Evolutionary conservation across 2,888 invertebrate genomes (phyloP).

Genomic region (Zelleria hepariella): DNA sequence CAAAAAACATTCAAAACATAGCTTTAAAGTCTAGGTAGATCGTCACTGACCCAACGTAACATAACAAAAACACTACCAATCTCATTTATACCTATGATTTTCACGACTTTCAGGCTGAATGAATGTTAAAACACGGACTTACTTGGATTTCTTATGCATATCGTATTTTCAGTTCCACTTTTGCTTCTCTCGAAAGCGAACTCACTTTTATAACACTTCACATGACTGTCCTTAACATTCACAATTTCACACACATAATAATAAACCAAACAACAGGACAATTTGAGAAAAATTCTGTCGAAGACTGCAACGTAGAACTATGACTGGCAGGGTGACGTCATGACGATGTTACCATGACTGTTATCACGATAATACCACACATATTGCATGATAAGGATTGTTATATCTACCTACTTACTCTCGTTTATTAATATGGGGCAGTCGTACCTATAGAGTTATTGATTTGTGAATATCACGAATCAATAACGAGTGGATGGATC

Average conservation of each 20-base stretch:
- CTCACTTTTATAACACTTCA: background rate
- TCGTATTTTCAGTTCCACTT: background rate
- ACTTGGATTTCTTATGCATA: conserved; percentile 1
- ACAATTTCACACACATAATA: background rate
- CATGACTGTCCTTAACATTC: background rate
- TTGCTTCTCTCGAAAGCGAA: background rate
- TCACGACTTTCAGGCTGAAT: background rate
- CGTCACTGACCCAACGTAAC: too few relatives aligned
- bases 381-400: background rate
- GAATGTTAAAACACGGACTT: background rate
- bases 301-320: background rate
- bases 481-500: too few relatives aligned
- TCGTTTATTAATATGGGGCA: too few relatives aligned
- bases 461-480: too few relatives aligned
- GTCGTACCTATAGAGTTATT: too few relatives aligned
- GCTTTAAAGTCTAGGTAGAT: too few relatives aligned
- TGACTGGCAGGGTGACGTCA: background rate
- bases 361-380: background rate
- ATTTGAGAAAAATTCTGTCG: background rate
- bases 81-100: too few relatives aligned
- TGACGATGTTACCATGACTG: background rate
- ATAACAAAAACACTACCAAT: too few relatives aligned
- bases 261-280: background rate
- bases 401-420: background rate
- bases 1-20: too few relatives aligned